Percentiles rank a stretch among this genome's conserved stretches.
Evolutionary conservation across 2,888 invertebrate genomes (phyloP).

Genomic region (Trissonchulus latispiculum): DNA sequence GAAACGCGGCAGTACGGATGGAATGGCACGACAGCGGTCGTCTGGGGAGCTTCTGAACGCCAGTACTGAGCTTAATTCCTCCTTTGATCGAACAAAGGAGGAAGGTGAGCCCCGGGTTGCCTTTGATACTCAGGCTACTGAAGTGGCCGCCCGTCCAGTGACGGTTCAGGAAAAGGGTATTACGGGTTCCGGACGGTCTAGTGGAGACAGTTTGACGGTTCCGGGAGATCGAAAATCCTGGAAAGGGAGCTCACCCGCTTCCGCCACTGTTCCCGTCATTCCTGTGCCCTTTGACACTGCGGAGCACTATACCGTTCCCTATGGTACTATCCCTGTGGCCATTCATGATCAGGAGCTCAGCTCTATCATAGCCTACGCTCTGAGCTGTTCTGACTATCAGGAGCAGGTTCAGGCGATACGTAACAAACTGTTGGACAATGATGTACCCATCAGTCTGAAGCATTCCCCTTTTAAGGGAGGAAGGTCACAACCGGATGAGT

Average conservation of each 20-base stretch:
- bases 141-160: not conserved
- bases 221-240: not conserved
- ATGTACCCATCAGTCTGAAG: constrained; percentile 18
- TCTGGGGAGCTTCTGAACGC: not conserved
- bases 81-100: not conserved
- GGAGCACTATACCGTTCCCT: constrained; percentile 61
- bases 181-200: not conserved
- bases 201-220: not conserved
- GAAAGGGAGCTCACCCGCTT: constrained; percentile 17
- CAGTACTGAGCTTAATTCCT: not conserved
- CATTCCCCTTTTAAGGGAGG: not conserved
- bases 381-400: constrained; percentile 63
- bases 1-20: not conserved
- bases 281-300: constrained; percentile 47
- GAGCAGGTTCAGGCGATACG: constrained; percentile 35
- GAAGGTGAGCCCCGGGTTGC: no score
- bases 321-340: constrained; percentile 45
- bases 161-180: not conserved
- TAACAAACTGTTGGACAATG: not conserved
- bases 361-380: constrained; percentile 70
- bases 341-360: constrained; percentile 70
- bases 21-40: not conserved
- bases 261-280: no score
- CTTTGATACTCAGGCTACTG: not conserved
- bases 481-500: not conserved